phyloP scores from a whole-genome alignment of 2,888 invertebrate genomes.

The Saturnia japonica region DNA sequence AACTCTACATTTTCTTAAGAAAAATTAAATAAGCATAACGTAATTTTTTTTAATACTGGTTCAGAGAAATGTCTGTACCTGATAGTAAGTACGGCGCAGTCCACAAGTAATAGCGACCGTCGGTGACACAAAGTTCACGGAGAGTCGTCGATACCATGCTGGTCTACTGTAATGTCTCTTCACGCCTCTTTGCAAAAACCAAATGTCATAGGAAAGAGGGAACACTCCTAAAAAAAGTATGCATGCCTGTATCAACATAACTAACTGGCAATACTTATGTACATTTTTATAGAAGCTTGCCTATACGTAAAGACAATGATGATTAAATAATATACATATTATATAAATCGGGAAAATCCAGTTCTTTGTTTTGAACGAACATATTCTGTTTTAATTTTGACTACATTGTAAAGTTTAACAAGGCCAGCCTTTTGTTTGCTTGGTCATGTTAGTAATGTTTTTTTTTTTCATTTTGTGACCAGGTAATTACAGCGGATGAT shows the following conservation, averaged over 20 bases:
- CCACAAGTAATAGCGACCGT: no score
- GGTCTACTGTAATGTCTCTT: no score
- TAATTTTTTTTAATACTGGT: no score
- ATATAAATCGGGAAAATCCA: conserved; percentile 19
- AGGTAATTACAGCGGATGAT: background rate
- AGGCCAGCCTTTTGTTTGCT: background rate
- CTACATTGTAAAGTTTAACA: background rate
- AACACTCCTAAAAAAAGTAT: background rate
- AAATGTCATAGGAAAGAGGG: no score
- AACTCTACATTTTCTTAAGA: background rate
- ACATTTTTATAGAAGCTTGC: background rate
- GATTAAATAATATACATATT: background rate
- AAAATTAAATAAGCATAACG: background rate
- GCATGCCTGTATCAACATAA: background rate
- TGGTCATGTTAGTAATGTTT: background rate
- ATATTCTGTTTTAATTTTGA: background rate
- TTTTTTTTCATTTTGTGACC: background rate
- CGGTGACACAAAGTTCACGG: no score
- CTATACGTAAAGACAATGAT: background rate
- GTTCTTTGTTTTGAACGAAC: conserved; percentile 3
- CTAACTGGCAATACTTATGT: background rate
- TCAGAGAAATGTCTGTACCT: no score
- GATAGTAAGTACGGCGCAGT: no score
- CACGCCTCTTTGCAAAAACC: no score
- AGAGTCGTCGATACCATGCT: no score